Evolutionary conservation across 2,797 vertebrate species (phyloP).

Genomic region (Darevskia nairensis): DNA sequence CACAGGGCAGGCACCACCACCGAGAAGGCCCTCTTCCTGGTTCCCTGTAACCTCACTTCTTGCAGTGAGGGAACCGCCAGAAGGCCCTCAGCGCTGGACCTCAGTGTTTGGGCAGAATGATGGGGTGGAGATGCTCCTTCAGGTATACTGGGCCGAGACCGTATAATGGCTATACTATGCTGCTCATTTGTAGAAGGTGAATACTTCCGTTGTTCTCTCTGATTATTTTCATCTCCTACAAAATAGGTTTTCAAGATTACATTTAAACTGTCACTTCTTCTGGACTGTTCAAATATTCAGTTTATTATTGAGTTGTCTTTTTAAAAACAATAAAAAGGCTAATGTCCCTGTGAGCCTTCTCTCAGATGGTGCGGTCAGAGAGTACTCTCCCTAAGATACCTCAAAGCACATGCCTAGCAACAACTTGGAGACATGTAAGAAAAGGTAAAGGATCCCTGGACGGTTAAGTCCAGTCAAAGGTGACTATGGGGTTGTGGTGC

Average conservation of each 20-base stretch:
- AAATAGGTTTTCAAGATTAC: background rate
- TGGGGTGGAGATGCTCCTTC: too few relatives aligned
- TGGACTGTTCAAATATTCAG: background rate
- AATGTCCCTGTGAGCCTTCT: background rate
- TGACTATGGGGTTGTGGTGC: too few relatives aligned
- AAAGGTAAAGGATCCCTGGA: too few relatives aligned
- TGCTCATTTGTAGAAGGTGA: background rate
- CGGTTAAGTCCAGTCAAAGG: too few relatives aligned
- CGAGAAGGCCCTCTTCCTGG: too few relatives aligned
- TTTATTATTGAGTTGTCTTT: background rate
- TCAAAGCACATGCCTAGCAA: background rate
- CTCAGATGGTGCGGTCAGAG: background rate
- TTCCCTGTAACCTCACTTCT: too few relatives aligned
- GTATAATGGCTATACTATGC: background rate
- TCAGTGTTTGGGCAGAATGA: too few relatives aligned
- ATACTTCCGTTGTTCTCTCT: background rate
- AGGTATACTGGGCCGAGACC: too few relatives aligned
- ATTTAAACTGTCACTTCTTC: background rate
- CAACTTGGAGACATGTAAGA: background rate
- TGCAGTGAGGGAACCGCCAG: too few relatives aligned
- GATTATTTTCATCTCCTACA: background rate
- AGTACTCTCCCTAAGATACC: background rate
- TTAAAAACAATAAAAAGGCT: background rate
- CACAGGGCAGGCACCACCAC: too few relatives aligned
- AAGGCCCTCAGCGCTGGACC: too few relatives aligned